A percentile compares a stretch with the other conserved stretches of the same genome.
These are phyloP conservation scores for Drosophila setosimentum DNA, from an alignment of 2,888 invertebrate genomes.

Conservation along the genomic window DNA sequence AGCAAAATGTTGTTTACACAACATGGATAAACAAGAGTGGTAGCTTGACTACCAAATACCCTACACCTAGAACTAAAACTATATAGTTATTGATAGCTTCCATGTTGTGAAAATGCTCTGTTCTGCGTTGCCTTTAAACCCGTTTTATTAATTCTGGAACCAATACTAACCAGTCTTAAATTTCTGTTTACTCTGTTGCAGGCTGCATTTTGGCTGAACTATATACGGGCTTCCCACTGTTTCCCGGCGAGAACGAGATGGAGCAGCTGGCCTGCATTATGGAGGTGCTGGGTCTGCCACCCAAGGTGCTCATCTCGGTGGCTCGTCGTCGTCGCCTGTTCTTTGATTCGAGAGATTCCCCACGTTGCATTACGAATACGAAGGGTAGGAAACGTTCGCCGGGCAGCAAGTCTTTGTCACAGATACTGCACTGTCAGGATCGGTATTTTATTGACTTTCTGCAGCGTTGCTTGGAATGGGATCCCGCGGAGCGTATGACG, in stretches of 20 bases:
- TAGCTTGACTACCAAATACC: not conserved
- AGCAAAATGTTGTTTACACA: conserved; percentile 28
- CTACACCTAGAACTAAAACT: not conserved
- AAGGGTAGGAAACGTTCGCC: conserved; percentile 96
- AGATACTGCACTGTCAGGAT: conserved; percentile 94
- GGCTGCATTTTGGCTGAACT: conserved; percentile 98
- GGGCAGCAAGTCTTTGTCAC: conserved; percentile 92
- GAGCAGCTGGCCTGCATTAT: conserved; percentile 98
- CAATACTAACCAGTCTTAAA: conserved; percentile 50
- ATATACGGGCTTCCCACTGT: conserved; percentile 97
- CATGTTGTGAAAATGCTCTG: not conserved
- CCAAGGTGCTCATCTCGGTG: conserved; percentile 93
- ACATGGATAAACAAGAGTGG: not conserved
- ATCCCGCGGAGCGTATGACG: conserved; percentile 95
- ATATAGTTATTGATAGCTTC: not conserved
- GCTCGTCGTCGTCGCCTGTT: conserved; percentile 94
- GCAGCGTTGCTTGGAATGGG: conserved; percentile 96
- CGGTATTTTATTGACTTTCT: conserved; percentile 96
- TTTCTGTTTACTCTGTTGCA: conserved; percentile 78
- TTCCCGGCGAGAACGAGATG: conserved; percentile 98
- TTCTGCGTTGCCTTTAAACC: no score
- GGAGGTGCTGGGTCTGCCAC: conserved; percentile 97
- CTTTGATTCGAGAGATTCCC: conserved; percentile 95
- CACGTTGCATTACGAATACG: conserved; percentile 95
- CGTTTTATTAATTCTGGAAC: conserved; percentile 16